Percentiles rank a stretch among this genome's conserved stretches.
phyloP scores from a whole-genome alignment of 2,888 invertebrate genomes.

The Ommatoiulus sabulosus region DNA sequence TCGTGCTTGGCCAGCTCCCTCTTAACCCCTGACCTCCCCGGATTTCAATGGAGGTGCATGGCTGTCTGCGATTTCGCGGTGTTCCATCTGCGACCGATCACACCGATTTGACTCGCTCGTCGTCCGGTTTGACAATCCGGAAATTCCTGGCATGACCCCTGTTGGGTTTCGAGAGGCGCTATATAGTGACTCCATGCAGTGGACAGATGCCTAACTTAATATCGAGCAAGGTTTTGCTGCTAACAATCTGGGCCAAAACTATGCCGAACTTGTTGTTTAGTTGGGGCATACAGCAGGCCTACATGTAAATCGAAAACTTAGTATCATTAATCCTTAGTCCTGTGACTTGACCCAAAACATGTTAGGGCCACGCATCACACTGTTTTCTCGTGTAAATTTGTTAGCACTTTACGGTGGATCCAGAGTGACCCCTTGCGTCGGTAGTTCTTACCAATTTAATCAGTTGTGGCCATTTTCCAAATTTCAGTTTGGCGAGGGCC shows the following conservation, averaged over 20 bases:
- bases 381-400: background rate
- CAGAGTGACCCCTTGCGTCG: background rate
- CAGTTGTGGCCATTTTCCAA: background rate
- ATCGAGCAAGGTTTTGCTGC: too few species aligned
- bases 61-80: background rate
- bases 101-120: background rate
- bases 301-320: too few species aligned
- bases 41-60: background rate
- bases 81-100: background rate
- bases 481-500: background rate
- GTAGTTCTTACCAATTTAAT: background rate
- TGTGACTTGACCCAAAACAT: too few species aligned
- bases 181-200: too few species aligned
- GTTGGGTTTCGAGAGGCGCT: background rate
- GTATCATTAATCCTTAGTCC: too few species aligned
- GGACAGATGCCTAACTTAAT: background rate
- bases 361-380: too few species aligned
- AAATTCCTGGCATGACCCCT: background rate
- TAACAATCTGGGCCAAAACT: too few species aligned
- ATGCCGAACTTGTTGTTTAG: too few species aligned
- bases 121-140: background rate
- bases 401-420: background rate
- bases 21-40: background rate
- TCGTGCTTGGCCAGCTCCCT: slow-evolving; percentile 9
- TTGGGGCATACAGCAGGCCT: too few species aligned